Percentiles rank a stretch among this genome's conserved stretches.
Evolutionary conservation across 2,113 vertebrate genomes (phyloP).

Genomic region (Gymnorhina tibicen): DNA sequence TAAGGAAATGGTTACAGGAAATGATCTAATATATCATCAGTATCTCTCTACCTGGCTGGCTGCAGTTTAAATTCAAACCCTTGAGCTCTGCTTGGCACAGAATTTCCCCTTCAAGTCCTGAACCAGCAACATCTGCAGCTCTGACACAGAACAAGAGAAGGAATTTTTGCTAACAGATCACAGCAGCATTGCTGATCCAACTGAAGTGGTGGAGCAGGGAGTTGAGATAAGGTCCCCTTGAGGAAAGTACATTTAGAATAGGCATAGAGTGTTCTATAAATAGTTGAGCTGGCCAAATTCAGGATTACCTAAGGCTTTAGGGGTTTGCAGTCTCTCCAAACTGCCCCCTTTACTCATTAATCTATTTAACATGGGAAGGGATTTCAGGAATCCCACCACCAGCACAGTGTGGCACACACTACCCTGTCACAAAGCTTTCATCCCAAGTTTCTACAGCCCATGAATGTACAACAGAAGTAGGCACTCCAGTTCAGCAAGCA

Average conservation of each 20-base stretch:
- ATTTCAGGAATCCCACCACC: background rate
- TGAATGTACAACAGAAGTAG: background rate
- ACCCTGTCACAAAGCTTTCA: background rate
- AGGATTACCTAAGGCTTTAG: background rate
- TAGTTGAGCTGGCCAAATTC: conserved; percentile 4
- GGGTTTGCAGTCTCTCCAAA: background rate
- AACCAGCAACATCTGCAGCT: background rate
- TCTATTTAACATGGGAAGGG: background rate
- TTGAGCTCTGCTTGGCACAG: background rate
- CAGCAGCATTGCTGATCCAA: background rate
- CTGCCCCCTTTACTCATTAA: background rate
- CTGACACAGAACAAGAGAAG: background rate
- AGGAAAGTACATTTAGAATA: conserved; percentile 21
- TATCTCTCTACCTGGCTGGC: background rate
- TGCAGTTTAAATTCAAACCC: background rate
- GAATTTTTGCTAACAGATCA: background rate
- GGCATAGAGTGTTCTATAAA: conserved; percentile 1
- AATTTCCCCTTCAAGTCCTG: background rate
- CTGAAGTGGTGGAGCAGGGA: background rate
- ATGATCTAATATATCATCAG: background rate
- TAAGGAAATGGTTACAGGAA: background rate
- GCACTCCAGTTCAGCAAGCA: background rate
- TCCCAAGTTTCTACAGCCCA: background rate
- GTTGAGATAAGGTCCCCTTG: background rate
- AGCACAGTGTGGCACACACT: background rate